Evolutionary conservation across 2,113 vertebrate species (phyloP).

Genomic region (Periophthalmodon schlosseri): DNA sequence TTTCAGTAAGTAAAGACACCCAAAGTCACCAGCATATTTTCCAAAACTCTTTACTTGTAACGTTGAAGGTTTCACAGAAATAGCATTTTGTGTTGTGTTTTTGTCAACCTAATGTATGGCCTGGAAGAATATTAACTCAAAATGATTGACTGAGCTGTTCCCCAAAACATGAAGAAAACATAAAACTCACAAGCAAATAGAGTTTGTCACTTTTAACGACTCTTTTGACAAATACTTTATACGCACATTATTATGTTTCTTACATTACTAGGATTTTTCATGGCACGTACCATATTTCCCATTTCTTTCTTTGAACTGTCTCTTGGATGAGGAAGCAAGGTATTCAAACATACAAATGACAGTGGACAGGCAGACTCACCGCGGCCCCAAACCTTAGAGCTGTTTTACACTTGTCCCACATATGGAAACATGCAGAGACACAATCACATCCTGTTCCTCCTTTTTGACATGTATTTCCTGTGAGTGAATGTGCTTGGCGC

Average conservation of each 20-base stretch:
- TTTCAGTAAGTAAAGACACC: background rate
- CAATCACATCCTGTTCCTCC: background rate
- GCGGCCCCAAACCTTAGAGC: conserved; percentile 14
- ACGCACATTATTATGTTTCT: background rate
- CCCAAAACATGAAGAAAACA: conserved; percentile 1
- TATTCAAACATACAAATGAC: conserved; percentile 14
- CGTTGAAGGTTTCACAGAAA: background rate
- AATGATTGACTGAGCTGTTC: background rate
- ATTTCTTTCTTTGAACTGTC: background rate
- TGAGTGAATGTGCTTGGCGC: conserved; percentile 5
- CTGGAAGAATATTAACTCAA: background rate
- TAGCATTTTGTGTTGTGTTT: background rate
- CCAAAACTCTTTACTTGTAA: background rate
- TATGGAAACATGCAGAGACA: conserved; percentile 16
- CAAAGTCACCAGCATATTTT: background rate
- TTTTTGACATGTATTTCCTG: conserved; percentile 24
- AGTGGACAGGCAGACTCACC: conserved; percentile 15
- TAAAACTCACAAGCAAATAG: background rate
- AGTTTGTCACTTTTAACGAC: background rate
- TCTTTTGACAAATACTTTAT: background rate
- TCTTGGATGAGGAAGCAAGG: background rate
- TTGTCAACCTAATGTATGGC: background rate
- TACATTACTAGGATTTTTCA: background rate
- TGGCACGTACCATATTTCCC: background rate
- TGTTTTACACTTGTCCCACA: conserved; percentile 14